Evolutionary conservation across 1,140 invertebrate genomes (phyloP).

Genomic region (Drosophila nigrodunni): DNA sequence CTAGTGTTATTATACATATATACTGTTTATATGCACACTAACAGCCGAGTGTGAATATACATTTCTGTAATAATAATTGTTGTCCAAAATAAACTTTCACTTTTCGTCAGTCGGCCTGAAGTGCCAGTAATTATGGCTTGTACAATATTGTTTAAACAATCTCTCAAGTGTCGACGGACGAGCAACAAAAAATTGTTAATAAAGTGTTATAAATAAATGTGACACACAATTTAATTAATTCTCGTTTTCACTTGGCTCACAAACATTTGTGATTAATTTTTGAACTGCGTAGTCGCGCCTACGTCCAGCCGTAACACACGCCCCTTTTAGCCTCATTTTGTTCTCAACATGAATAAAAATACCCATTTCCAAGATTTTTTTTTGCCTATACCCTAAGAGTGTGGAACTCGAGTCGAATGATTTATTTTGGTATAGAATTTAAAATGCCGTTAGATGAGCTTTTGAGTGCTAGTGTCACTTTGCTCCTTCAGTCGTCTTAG

Average conservation of each 20-base stretch:
- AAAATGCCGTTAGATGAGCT: too few species aligned
- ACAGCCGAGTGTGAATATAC: slow-evolving; percentile 5
- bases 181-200: not conserved
- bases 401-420: too few species aligned
- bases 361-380: slow-evolving; percentile 3
- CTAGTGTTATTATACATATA: too few species aligned
- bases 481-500: too few species aligned
- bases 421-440: too few species aligned
- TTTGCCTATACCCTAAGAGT: not conserved
- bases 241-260: not conserved
- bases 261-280: slow-evolving; percentile 24
- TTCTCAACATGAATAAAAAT: not conserved
- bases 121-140: slow-evolving; percentile 29
- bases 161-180: not conserved
- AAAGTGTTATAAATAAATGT: slow-evolving; percentile 27
- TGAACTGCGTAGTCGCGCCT: not conserved
- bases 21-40: not conserved
- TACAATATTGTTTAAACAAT: slow-evolving; percentile 11
- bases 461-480: too few species aligned
- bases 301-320: not conserved
- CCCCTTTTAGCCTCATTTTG: not conserved
- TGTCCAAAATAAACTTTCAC: slow-evolving; percentile 42
- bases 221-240: slow-evolving; percentile 13
- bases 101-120: slow-evolving; percentile 26
- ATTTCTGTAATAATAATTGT: slow-evolving; percentile 26